Conservation (phyloP, 35 echinoderm and acorn worm genomes). For the Apostichopus californicus region DNA sequence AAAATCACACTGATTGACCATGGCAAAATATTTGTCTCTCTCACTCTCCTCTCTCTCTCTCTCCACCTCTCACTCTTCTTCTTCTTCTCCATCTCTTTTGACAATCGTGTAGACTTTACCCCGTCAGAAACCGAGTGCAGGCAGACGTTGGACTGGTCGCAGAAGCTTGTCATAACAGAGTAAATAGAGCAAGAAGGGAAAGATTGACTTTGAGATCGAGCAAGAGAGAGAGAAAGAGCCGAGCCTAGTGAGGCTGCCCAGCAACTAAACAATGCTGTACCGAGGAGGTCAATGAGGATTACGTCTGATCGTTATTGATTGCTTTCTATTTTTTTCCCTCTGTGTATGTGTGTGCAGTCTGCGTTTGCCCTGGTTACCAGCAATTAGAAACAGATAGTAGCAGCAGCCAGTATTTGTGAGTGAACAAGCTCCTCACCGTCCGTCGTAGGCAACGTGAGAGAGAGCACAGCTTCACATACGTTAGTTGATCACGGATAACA, state of each 20-base stretch:
- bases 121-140: neutral
- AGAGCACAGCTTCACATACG: no score
- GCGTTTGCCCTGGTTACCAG: slow-evolving; percentile 49
- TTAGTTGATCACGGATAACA: no score
- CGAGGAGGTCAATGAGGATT: slow-evolving; percentile 22
- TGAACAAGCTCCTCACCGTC: no score
- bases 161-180: neutral
- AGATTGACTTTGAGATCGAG: neutral
- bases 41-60: neutral
- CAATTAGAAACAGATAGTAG: slow-evolving; percentile 41
- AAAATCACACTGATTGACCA: no score
- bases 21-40: no score
- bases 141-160: neutral
- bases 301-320: slow-evolving; percentile 42
- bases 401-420: neutral
- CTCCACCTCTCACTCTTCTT: neutral
- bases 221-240: neutral
- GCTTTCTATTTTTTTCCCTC: neutral
- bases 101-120: neutral
- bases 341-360: slow-evolving; percentile 21
- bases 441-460: no score
- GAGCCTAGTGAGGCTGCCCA: slow-evolving; percentile 12
- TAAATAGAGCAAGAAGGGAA: neutral
- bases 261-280: slow-evolving; percentile 27
- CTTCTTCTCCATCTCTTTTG: neutral